A percentile compares a stretch with the other conserved stretches of the same genome.
phyloP scores from a whole-genome alignment of 1,140 invertebrate genomes.

The Acromyrmex charruanus region DNA sequence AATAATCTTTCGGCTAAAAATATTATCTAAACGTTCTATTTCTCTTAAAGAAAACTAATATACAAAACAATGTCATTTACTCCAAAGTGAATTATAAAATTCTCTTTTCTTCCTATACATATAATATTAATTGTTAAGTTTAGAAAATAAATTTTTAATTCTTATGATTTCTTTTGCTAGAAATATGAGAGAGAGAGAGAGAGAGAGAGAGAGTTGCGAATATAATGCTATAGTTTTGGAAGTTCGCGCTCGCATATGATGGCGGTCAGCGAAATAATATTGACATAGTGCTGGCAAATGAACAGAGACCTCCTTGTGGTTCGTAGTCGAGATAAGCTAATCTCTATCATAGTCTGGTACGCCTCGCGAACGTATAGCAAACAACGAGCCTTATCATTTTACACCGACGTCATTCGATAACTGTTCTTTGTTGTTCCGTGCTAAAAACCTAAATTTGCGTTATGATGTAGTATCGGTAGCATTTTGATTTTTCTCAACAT shows the following conservation, averaged over 20 bases:
- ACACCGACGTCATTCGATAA: conserved; percentile 73
- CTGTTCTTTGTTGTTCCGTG: conserved; percentile 63
- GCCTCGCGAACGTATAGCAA: conserved; percentile 71
- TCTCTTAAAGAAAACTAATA: not conserved
- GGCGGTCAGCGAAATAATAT: conserved; percentile 77
- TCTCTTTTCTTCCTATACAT: not conserved
- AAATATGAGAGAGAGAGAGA: not conserved
- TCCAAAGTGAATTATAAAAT: not conserved
- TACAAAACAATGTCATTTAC: not conserved
- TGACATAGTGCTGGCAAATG: conserved; percentile 74
- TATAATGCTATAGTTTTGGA: conserved; percentile 37
- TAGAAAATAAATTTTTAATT: not conserved
- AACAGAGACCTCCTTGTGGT: conserved; percentile 74
- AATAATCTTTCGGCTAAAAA: not conserved
- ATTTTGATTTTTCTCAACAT: not conserved
- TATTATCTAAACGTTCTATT: not conserved
- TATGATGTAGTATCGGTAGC: too few relatives aligned
- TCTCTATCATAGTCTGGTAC: conserved; percentile 79
- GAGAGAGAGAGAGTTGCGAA: conserved; percentile 3
- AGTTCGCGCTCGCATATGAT: conserved; percentile 45
- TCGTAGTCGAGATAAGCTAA: conserved; percentile 78
- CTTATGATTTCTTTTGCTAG: not conserved
- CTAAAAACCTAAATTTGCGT: conserved; percentile 73
- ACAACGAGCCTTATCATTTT: conserved; percentile 72
- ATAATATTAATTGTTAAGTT: not conserved